These are phyloP conservation scores for Anguilla megastoma DNA, from an alignment of 2,797 vertebrate species.

Conservation along the genomic window DNA sequence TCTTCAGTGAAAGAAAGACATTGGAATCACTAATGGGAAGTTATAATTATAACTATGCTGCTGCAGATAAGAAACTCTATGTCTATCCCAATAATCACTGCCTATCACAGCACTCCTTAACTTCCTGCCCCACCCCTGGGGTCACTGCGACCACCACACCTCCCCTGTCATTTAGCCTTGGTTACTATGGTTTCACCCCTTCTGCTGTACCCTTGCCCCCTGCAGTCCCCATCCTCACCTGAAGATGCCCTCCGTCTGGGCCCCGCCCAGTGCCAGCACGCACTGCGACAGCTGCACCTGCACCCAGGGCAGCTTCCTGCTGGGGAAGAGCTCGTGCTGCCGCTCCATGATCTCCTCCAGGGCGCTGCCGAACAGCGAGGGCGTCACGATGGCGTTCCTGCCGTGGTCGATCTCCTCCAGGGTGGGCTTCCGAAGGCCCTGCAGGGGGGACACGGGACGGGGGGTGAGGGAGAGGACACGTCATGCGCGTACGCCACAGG, in stretches of 20 bases:
- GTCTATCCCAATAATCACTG: not conserved
- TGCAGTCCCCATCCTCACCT: conserved; percentile 39
- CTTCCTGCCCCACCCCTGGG: not conserved
- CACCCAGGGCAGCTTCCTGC: conserved; percentile 74
- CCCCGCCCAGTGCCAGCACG: conserved; percentile 74
- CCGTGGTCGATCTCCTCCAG: conserved; percentile 75
- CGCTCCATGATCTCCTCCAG: conserved; percentile 80
- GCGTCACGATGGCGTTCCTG: conserved; percentile 72
- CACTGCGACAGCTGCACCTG: conserved; percentile 78
- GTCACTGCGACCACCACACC: not conserved
- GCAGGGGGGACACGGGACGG: not conserved
- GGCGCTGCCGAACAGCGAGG: conserved; percentile 77
- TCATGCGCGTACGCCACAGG: not conserved
- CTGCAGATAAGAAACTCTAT: not conserved
- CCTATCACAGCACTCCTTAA: conserved; percentile 1
- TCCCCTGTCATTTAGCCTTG: not conserved
- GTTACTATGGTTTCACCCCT: not conserved
- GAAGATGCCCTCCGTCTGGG: conserved; percentile 79
- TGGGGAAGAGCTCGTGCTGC: conserved; percentile 69
- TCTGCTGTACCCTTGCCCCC: not conserved
- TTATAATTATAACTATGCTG: not conserved
- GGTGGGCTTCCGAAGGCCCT: conserved; percentile 78
- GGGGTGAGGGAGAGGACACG: not conserved
- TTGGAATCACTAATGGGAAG: not conserved
- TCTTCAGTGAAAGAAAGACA: not conserved